Evolutionary conservation across 2,888 invertebrate species (phyloP).

Genomic region (Drosophila neotestacea): DNA sequence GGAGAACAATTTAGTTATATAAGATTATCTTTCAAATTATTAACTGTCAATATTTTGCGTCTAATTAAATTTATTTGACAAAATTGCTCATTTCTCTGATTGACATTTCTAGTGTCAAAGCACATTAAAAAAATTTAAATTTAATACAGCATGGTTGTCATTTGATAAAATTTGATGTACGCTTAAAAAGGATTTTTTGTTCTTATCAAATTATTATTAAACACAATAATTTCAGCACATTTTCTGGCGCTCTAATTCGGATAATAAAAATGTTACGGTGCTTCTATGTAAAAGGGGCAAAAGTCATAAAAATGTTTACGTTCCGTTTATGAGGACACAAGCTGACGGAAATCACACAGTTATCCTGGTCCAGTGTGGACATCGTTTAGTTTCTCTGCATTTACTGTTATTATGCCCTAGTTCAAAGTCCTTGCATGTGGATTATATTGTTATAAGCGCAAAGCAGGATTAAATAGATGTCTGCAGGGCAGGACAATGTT

Average conservation of each 20-base stretch:
- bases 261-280: constrained; percentile 15
- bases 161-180: not conserved
- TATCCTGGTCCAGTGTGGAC: constrained; percentile 33
- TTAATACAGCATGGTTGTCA: not conserved
- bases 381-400: constrained; percentile 43
- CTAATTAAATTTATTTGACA: no score
- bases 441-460: constrained; percentile 25
- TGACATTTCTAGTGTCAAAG: no score
- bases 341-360: constrained; percentile 71
- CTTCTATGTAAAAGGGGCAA: constrained; percentile 50
- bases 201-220: constrained; percentile 7
- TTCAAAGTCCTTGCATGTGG: constrained; percentile 45
- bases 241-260: constrained; percentile 16
- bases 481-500: constrained; percentile 19
- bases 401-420: constrained; percentile 62
- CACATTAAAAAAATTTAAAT: not conserved
- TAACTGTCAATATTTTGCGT: no score
- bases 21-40: no score
- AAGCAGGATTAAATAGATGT: constrained; percentile 20
- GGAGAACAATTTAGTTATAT: not conserved
- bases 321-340: constrained; percentile 66
- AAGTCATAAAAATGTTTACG: constrained; percentile 70
- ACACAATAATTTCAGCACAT: constrained; percentile 26
- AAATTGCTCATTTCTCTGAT: no score
- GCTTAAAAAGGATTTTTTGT: not conserved